phyloP scores from a whole-genome alignment of 1,140 invertebrate species.

The Dendroctonus valens region DNA sequence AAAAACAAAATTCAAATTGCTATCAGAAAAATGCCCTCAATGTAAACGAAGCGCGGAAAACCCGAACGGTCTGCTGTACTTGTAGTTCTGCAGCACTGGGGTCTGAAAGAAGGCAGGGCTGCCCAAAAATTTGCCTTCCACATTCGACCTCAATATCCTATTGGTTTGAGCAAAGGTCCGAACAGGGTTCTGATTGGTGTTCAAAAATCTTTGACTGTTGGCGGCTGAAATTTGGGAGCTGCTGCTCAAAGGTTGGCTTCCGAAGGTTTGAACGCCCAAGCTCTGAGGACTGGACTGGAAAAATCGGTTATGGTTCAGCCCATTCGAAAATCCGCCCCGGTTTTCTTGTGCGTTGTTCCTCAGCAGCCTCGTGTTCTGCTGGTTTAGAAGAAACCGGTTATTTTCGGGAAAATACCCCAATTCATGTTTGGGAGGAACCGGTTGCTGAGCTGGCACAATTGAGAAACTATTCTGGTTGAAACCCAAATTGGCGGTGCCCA shows the following conservation, averaged over 20 bases:
- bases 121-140: constrained; percentile 12
- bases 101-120: not conserved
- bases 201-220: constrained; percentile 27
- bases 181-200: constrained; percentile 14
- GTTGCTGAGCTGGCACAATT: constrained; percentile 26
- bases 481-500: constrained; percentile 50
- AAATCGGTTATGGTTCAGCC: constrained; percentile 18
- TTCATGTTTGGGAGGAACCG: constrained; percentile 18
- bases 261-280: constrained; percentile 37
- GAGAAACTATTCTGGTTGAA: constrained; percentile 38
- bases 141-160: constrained; percentile 41
- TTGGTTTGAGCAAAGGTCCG: constrained; percentile 28
- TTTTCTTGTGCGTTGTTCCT: not conserved
- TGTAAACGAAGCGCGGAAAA: not conserved
- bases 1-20: too few species aligned
- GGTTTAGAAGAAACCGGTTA: constrained; percentile 14
- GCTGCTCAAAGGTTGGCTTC: constrained; percentile 26
- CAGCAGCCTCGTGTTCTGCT: not conserved
- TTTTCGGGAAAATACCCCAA: constrained; percentile 10
- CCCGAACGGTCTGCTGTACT: constrained; percentile 17
- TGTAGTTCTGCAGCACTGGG: constrained; percentile 11
- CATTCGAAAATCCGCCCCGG: not conserved
- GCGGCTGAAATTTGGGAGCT: not conserved
- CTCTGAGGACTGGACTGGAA: constrained; percentile 18
- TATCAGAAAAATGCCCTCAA: too few species aligned